phyloP scores from a whole-genome alignment of 2,888 invertebrate species.

The Strigamia maritima region DNA sequence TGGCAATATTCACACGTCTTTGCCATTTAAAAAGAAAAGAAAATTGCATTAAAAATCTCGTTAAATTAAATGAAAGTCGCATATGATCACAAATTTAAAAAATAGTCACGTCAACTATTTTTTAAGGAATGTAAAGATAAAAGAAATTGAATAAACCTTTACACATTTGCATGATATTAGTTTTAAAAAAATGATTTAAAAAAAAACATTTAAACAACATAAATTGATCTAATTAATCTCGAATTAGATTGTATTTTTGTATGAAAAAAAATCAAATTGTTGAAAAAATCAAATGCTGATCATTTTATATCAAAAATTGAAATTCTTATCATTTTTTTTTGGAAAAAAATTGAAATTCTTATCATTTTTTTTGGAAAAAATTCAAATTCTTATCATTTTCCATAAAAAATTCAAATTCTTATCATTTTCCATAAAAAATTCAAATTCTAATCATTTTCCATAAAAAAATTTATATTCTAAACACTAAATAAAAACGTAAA shows the following conservation, averaged over 20 bases:
- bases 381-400: too few species aligned
- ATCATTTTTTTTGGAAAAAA: too few species aligned
- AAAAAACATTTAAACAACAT: not conserved
- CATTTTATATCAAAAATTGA: too few species aligned
- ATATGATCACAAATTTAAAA: not conserved
- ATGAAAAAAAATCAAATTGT: not conserved
- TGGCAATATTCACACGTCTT: not conserved
- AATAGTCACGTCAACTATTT: not conserved
- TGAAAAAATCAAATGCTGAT: too few species aligned
- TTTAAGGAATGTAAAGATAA: not conserved
- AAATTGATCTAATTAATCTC: not conserved
- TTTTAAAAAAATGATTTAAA: not conserved
- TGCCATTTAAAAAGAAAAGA: not conserved
- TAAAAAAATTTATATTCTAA: too few species aligned
- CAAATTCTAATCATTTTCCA: too few species aligned
- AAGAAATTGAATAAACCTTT: not conserved
- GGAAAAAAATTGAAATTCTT: too few species aligned
- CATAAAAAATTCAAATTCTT: too few species aligned
- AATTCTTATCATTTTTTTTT: too few species aligned
- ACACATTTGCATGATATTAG: not conserved
- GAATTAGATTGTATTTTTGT: not conserved
- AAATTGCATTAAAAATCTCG: not conserved
- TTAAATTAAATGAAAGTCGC: not conserved
- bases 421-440: too few species aligned
- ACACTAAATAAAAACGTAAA: too few species aligned